A percentile compares a stretch with the other conserved stretches of the same genome.
Evolutionary conservation across 2,113 vertebrate genomes (phyloP).

Genomic region (Perca fluviatilis): DNA sequence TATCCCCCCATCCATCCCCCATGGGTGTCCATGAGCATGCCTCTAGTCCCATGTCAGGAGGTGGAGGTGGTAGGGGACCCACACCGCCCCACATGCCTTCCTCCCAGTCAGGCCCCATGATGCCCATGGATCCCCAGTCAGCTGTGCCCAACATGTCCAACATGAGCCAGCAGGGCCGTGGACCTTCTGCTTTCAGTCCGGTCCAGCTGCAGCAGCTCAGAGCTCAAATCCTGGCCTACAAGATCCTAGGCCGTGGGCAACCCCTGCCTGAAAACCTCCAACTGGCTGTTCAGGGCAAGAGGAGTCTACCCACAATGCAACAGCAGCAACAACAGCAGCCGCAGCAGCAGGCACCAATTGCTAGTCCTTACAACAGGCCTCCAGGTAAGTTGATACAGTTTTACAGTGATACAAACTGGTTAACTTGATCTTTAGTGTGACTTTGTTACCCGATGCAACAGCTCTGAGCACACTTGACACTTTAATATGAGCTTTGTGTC

Average conservation of each 20-base stretch:
- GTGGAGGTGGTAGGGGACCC: constrained; percentile 86
- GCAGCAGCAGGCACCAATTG: constrained; percentile 68
- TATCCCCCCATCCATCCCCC: constrained; percentile 96
- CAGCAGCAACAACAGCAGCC: constrained; percentile 81
- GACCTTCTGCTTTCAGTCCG: constrained; percentile 95
- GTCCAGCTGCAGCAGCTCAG: constrained; percentile 97
- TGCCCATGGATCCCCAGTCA: constrained; percentile 91
- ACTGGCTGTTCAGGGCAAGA: constrained; percentile 97
- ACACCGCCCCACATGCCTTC: constrained; percentile 95
- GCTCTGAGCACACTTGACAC: background rate
- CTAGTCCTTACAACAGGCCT: constrained; percentile 89
- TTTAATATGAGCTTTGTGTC: background rate
- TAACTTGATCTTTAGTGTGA: background rate
- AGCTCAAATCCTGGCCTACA: constrained; percentile 98
- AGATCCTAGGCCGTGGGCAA: constrained; percentile 96
- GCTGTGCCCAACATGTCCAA: constrained; percentile 67
- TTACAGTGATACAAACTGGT: background rate
- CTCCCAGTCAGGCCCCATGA: constrained; percentile 89
- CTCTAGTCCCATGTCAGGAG: constrained; percentile 95
- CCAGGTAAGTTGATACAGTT: constrained; percentile 82
- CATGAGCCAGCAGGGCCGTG: constrained; percentile 90
- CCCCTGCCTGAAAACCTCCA: constrained; percentile 97
- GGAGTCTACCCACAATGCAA: constrained; percentile 95
- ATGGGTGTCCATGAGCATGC: constrained; percentile 93
- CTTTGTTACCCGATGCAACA: background rate